Evolutionary conservation across 2,113 vertebrate genomes (phyloP).

Genomic region (Carettochelys insculpta): DNA sequence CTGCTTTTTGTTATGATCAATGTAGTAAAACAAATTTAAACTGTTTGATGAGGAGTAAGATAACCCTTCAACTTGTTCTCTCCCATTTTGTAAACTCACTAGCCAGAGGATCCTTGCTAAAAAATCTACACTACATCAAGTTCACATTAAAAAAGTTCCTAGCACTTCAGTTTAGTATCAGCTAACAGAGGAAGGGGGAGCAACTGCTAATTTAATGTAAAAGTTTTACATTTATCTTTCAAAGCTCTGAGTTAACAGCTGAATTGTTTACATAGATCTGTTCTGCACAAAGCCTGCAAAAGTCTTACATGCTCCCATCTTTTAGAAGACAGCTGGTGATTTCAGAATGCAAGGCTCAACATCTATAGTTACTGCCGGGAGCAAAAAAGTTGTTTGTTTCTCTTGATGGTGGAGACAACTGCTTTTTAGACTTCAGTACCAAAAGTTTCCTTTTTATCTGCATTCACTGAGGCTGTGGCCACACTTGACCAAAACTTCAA

Average conservation of each 20-base stretch:
- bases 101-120: not conserved
- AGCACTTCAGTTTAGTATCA: not conserved
- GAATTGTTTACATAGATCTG: not conserved
- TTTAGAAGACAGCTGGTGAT: not conserved
- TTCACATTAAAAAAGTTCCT: not conserved
- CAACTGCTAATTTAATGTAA: not conserved
- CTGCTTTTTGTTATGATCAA: not conserved
- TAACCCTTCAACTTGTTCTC: not conserved
- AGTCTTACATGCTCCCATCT: not conserved
- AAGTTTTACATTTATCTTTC: not conserved
- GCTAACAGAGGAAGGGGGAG: not conserved
- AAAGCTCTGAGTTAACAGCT: not conserved
- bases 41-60: not conserved
- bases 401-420: not conserved
- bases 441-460: not conserved
- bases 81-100: not conserved
- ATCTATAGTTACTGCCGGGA: not conserved
- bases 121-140: not conserved
- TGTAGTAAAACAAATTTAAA: not conserved
- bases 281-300: not conserved
- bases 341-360: not conserved
- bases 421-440: not conserved
- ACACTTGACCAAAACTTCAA: too few relatives aligned
- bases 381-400: not conserved
- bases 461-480: not conserved